phyloP scores from a whole-genome alignment of 2,797 vertebrate species.

The Molossus molossus region DNA sequence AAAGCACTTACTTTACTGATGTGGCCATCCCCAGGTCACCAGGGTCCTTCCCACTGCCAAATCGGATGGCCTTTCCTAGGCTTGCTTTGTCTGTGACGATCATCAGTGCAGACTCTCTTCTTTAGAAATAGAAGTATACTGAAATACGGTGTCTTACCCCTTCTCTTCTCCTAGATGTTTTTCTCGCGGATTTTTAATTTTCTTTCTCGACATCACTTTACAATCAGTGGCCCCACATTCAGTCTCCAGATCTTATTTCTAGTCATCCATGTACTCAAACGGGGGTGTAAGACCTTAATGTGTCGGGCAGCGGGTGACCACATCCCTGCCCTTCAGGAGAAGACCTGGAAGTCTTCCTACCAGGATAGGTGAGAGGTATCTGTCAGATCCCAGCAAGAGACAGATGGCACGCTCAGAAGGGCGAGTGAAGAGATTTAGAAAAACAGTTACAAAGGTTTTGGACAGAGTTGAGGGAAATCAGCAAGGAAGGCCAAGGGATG shows the following conservation, averaged over 20 bases:
- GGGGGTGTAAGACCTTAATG: not conserved
- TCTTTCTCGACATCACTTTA: not conserved
- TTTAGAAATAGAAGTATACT: not conserved
- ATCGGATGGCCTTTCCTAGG: slow-evolving; percentile 11
- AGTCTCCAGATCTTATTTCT: not conserved
- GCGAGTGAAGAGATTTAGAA: not conserved
- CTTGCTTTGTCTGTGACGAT: slow-evolving; percentile 14
- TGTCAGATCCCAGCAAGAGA: not conserved
- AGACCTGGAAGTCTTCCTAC: not conserved
- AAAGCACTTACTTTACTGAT: not conserved
- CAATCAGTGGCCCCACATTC: not conserved
- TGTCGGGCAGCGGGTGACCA: not conserved
- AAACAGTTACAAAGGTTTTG: not conserved
- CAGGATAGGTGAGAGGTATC: not conserved
- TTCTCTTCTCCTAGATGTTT: not conserved
- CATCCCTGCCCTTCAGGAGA: not conserved
- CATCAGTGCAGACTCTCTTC: not conserved
- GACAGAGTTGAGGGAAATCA: not conserved
- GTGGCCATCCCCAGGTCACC: not conserved
- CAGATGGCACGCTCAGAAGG: not conserved
- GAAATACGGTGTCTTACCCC: not conserved
- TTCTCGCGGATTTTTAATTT: not conserved
- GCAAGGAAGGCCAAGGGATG: not conserved
- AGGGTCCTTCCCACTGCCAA: not conserved
- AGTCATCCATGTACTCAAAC: not conserved